A percentile compares a stretch with the other conserved stretches of the same genome.
These are phyloP conservation scores for Zaprionus gabonicus DNA, from an alignment of 1,140 invertebrate genomes.

Conservation along the genomic window DNA sequence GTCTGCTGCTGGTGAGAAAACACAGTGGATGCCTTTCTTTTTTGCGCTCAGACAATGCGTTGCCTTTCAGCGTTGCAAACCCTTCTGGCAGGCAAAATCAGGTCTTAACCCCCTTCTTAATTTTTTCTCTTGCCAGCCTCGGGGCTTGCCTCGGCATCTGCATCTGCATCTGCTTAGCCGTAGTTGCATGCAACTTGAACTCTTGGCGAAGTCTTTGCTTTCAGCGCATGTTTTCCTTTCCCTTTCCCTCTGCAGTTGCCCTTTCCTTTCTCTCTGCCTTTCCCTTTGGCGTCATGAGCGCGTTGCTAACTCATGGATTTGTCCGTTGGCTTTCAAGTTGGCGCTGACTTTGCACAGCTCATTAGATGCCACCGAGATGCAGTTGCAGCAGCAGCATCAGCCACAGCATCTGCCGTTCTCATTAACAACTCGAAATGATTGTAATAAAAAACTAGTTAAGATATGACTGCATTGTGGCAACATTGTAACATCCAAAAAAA, in stretches of 20 bases:
- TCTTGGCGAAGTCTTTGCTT: conserved; percentile 43
- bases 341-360: conserved; percentile 34
- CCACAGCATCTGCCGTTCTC: conserved; percentile 19
- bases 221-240: conserved; percentile 13
- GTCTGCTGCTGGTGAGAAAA: conserved; percentile 3
- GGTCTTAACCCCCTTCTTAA: conserved; percentile 74
- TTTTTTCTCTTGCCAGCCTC: conserved; percentile 25
- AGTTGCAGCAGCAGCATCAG: conserved; percentile 20
- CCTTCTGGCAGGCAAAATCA: conserved; percentile 67
- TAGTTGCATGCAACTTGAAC: conserved; percentile 67
- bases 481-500: background rate
- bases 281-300: conserved; percentile 13
- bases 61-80: conserved; percentile 59
- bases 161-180: conserved; percentile 53
- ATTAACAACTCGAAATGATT: conserved; percentile 15
- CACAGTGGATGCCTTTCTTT: conserved; percentile 39
- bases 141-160: background rate
- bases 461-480: background rate
- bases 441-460: conserved; percentile 23
- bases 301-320: conserved; percentile 32
- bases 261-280: background rate
- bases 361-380: conserved; percentile 33
- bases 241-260: background rate
- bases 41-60: conserved; percentile 62
- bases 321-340: conserved; percentile 48